Base-by-base conservation (phyloP, 2,797 vertebrate species). In the Cetoscarus ocellatus region DNA sequence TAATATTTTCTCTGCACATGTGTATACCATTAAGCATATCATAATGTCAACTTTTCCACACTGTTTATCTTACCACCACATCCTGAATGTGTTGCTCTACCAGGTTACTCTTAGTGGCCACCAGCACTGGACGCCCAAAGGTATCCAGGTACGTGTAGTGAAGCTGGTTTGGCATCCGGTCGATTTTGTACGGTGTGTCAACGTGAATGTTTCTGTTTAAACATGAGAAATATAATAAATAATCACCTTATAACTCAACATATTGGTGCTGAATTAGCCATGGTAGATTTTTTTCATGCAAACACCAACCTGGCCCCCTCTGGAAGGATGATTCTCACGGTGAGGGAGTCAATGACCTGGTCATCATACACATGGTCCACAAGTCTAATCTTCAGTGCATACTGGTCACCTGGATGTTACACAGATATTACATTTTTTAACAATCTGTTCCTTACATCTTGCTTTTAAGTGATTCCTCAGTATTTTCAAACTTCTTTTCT, bases 31-130 rank as follows among this genome's bases (percentile, higher is more conserved):
- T 27, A 19, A 40, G 11, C 43, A 47, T 38, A 1, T 13, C 15
- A 14, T 35, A n/a, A 34, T 38, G 17, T 6, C 38, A 4, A 4
- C 38, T 13, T 18, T 18, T 67, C 62, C 40, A 19, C 4, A 14
- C 0, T 1, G 1, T 7, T 45, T 3, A 0, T 53, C 95, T 95
- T 84, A 99, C 97, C 95, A 99, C 98, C 0, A 99, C 93, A 82
- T 99, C 98, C 89, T 99, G 98, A 84, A 99, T 99, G 85, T 99
- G 98, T 88, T 99, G 97, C 79, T 99, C 98, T 74, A 99, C 98
- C 86, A 99, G 90, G 67, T 99, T 99, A 76, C 51, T 96, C 94
- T 99, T 99, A 43, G 95, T 96, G 63, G 96, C 98, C 3, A 99
- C 95, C 61, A 99, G 94, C 78, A 99, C 98, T 0, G 98, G 97